Percentiles rank a stretch among this genome's conserved stretches.
phyloP scores from a whole-genome alignment of 2,888 invertebrate species.

The Unio pictorum region DNA sequence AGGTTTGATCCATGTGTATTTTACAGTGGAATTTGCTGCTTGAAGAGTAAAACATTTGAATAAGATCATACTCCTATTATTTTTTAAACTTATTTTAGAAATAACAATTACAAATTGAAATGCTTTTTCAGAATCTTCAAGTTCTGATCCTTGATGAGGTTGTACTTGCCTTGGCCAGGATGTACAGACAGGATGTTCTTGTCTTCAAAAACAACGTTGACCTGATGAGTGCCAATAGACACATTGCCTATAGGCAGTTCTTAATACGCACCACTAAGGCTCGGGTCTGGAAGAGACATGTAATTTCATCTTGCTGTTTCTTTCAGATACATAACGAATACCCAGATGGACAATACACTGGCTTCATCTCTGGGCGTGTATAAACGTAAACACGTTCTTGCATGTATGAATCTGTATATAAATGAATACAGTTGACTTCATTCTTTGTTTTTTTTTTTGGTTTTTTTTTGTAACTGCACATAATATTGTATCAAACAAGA shows the following conservation, averaged over 20 bases:
- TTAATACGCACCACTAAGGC: background rate
- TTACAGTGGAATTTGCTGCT: background rate
- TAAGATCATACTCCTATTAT: background rate
- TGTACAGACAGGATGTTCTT: slow-evolving; percentile 3
- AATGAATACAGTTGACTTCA: too few relatives aligned
- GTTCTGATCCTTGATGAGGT: background rate
- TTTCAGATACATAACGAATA: too few relatives aligned
- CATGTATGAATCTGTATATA: too few relatives aligned
- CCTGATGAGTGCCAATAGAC: background rate
- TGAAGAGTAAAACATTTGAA: background rate
- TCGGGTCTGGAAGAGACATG: background rate
- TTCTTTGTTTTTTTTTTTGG: too few relatives aligned
- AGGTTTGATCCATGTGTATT: background rate
- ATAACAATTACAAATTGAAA: background rate
- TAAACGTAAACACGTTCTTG: too few relatives aligned
- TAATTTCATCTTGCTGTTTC: background rate
- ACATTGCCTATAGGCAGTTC: slow-evolving; percentile 1
- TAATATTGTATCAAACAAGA: too few relatives aligned
- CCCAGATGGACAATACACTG: too few relatives aligned
- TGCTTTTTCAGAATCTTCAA: background rate
- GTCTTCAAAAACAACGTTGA: background rate
- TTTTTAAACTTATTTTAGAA: background rate
- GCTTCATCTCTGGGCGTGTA: too few relatives aligned
- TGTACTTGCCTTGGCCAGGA: slow-evolving; percentile 1
- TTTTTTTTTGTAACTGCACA: too few relatives aligned